Percentiles rank a stretch among this genome's conserved stretches.
Evolutionary conservation across 2,888 invertebrate species (phyloP).

Genomic region (Cephus spinipes): DNA sequence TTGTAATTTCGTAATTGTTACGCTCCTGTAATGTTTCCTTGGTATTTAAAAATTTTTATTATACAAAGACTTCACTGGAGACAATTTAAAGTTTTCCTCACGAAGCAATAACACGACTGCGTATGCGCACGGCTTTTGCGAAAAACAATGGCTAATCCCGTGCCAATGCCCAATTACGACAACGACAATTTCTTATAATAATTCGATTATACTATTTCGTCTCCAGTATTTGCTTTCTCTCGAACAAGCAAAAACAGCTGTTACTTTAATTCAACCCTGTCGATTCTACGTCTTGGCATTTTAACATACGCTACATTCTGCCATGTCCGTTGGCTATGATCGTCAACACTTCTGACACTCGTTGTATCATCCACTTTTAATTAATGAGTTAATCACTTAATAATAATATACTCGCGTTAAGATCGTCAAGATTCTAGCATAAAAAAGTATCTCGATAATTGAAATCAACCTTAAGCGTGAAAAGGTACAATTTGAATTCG

Average conservation of each 20-base stretch:
- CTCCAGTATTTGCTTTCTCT: neutral
- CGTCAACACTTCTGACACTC: neutral
- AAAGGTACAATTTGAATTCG: neutral
- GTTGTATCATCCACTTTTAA: neutral
- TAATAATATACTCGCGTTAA: neutral
- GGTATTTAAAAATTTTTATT: neutral
- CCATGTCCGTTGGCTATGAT: neutral
- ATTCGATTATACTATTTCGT: neutral
- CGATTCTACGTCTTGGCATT: neutral
- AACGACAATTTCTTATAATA: neutral
- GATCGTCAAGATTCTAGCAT: neutral
- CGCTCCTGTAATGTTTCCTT: neutral
- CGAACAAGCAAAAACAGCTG: neutral
- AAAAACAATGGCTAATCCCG: neutral
- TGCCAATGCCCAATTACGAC: neutral
- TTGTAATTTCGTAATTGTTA: neutral
- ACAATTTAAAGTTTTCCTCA: neutral
- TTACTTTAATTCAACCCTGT: neutral
- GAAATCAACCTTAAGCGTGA: neutral
- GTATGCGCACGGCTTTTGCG: neutral
- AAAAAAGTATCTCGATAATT: neutral
- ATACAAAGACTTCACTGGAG: neutral
- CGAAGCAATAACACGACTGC: no score
- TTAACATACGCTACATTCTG: neutral
- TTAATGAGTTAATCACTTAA: neutral